Base-by-base conservation (phyloP, 2,797 vertebrate species). In the Myripristis murdjan region DNA sequence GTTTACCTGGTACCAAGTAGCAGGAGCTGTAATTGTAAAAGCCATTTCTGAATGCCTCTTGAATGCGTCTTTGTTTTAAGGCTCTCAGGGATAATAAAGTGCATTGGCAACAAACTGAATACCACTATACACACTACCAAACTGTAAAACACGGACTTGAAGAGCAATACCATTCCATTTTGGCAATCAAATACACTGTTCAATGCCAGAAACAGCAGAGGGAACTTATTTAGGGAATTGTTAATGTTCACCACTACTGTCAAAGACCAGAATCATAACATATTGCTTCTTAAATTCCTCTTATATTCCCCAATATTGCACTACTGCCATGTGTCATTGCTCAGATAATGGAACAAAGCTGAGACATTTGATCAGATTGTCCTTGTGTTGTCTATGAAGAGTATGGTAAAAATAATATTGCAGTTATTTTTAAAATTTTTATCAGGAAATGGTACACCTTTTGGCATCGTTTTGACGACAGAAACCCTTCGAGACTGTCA, bases 11-110 rank as follows among this genome's bases (percentile, higher is more conserved):
- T 74, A 78, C 72, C 47, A 59, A 14, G 37, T 65, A 48, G 75
- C 67, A 58, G 64, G 61, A 37, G 16, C 67, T 18, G 8, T 69
- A 37, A 62, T 75, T 56, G 26, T 20, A 64, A 70, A 73, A 46
- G 48, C 39, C 33, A 35, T 53, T 31, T 47, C 53, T 79, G 46
- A 85, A 83, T 72, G 46, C 48, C 48, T 72, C 68, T 82, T 79
- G 46, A 85, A 84, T 72, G 46, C 51, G 48, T 72, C 68, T 82
- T 84, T 81, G 71, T 83, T 62, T 39, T 4, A 9, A 70, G 39
- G 20, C 33, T 20, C n/a, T 56, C 7, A 16, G 35, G 18, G 26
- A 54, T 48, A 31, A 43, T 28, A 15, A 75, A 76, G 46, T 66
- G 28, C 57, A 46, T 52, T 37, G 35, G 28, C 31, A 59, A 48